A percentile compares a stretch with the other conserved stretches of the same genome.
Evolutionary conservation across 2,113 vertebrate genomes (phyloP).

Genomic region (Forbesichthys papilliferus): DNA sequence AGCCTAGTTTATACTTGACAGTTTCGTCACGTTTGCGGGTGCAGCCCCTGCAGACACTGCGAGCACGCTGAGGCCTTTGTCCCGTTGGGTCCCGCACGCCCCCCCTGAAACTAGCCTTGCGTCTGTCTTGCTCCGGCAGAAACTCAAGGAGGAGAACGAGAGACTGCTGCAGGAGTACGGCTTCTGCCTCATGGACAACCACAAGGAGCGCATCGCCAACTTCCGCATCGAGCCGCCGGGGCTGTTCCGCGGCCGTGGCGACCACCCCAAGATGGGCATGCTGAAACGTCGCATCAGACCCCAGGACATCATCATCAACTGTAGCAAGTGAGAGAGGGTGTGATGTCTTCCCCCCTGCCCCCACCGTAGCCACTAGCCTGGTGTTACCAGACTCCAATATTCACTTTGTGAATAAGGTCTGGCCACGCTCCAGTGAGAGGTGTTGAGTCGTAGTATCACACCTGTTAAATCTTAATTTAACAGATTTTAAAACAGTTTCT

Average conservation of each 20-base stretch:
- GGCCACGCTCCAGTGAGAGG: too few relatives aligned
- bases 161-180: conserved; percentile 89
- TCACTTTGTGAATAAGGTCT: too few relatives aligned
- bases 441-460: too few relatives aligned
- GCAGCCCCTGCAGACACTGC: too few relatives aligned
- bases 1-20: too few relatives aligned
- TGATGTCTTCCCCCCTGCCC: neutral
- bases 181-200: conserved; percentile 97
- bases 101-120: neutral
- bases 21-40: too few relatives aligned
- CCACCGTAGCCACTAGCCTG: too few relatives aligned
- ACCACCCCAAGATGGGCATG: conserved; percentile 99
- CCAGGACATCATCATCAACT: conserved; percentile 94
- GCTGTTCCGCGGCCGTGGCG: conserved; percentile 93
- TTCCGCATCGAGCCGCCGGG: conserved; percentile 97
- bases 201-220: conserved; percentile 95
- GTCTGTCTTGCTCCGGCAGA: conserved; percentile 65
- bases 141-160: conserved; percentile 96
- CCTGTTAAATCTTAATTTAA: too few relatives aligned
- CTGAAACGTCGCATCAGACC: conserved; percentile 92
- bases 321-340: conserved; percentile 88
- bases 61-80: too few relatives aligned
- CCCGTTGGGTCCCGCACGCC: too few relatives aligned
- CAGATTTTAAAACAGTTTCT: too few relatives aligned
- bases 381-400: too few relatives aligned